Base-by-base conservation (phyloP, 2,888 invertebrate species). In the Leptopilina myrica region DNA sequence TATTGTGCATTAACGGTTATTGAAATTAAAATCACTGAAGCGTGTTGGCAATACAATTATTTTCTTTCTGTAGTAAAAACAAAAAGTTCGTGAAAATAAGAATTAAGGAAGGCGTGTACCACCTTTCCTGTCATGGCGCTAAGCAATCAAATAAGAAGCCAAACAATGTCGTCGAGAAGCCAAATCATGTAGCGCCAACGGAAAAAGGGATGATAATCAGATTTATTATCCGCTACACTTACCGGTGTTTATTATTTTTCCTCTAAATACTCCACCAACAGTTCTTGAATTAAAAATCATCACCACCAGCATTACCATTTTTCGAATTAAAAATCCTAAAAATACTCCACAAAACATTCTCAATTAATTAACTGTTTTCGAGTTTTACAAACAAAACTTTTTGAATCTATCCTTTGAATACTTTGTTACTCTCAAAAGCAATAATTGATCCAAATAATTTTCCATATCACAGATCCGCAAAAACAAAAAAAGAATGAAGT, bases 21-120 rank as follows among this genome's bases (percentile, higher is more conserved):
- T 33, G 33, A 33, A 33, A 33, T 33, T 33, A 33, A 33, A 33
- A 33, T 84, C 85, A 78, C 76, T 83, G 84, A 81, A 81, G 85
- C 85, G 86, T 89, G 84, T 86, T 87, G 88, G 90, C 89, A 87
- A 87, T 89, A 86, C 89, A 87, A 89, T 90, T 88, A 87, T 87
- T 88, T 83, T 78, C 76, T 78, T 80, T 64, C 81, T 84, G 82
- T 8, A 49, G 76, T 43, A 62, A 59, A 73, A 53, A 64, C 76
- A 64, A 43, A 49, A 26, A n/a, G 64, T 46, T 64, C 80, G 53
- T 8, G 43, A 43, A 6, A 43, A 87, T 85, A 85, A 87, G 83
- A 79, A 80, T 75, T 77, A 78, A 49, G 73, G 80, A 75, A 64
- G 76, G 79, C 79, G 69, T 76, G 69, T 67, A 73, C 76, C 76